Percentiles rank a stretch among this genome's conserved stretches.
These are phyloP conservation scores for Sebastes reedi DNA, from an alignment of 2,797 vertebrate species.

Conservation along the genomic window DNA sequence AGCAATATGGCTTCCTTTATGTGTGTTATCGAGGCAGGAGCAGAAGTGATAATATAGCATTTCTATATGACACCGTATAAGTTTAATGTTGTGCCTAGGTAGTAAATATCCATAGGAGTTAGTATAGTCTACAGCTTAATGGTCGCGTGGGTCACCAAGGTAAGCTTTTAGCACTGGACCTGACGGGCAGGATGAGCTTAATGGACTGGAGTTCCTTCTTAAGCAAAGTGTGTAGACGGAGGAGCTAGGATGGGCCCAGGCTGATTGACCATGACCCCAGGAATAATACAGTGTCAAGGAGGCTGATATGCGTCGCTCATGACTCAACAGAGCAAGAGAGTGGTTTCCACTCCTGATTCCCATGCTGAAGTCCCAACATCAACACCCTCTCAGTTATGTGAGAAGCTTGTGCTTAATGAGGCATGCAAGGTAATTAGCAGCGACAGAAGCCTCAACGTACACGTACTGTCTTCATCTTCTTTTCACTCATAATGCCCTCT, in stretches of 20 bases:
- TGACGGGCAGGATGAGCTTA: conserved; percentile 51
- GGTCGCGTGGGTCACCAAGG: conserved; percentile 61
- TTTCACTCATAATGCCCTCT: conserved; percentile 25
- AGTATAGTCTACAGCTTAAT: conserved; percentile 62
- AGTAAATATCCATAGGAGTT: conserved; percentile 62
- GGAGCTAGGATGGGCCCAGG: conserved; percentile 18
- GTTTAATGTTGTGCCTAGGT: conserved; percentile 56
- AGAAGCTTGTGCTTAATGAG: conserved; percentile 63
- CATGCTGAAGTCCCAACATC: conserved; percentile 3
- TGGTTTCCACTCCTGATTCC: conserved; percentile 7
- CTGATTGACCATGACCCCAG: conserved; percentile 52
- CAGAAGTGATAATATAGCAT: conserved; percentile 49
- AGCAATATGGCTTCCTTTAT: conserved; percentile 30
- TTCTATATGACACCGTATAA: conserved; percentile 54
- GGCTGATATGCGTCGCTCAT: conserved; percentile 26
- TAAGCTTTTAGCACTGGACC: conserved; percentile 64
- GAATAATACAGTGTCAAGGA: conserved; percentile 49
- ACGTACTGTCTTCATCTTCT: conserved; percentile 22
- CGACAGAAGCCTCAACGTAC: conserved; percentile 47
- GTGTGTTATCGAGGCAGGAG: conserved; percentile 7
- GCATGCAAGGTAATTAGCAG: conserved; percentile 65
- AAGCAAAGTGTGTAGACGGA: conserved; percentile 50
- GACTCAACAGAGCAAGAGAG: conserved; percentile 37
- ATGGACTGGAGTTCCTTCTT: conserved; percentile 63
- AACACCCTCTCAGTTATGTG: conserved; percentile 3